These are phyloP conservation scores for Apus apus DNA, from an alignment of 2,113 vertebrate genomes.

Conservation along the genomic window DNA sequence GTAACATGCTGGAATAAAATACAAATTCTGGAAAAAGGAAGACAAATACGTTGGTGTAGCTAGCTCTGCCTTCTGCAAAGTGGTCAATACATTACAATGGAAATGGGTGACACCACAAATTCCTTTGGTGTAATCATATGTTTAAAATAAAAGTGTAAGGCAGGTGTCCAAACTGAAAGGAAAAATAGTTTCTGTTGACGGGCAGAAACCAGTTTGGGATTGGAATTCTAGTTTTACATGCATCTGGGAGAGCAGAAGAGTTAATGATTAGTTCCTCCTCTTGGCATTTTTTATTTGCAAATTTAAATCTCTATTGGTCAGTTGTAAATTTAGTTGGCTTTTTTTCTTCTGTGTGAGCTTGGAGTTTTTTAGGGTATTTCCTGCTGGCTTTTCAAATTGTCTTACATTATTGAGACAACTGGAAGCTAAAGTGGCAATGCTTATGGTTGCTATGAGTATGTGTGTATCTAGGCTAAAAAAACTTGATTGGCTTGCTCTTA, in stretches of 20 bases:
- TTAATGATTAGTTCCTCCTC: background rate
- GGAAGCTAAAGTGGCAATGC: background rate
- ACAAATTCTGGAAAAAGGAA: background rate
- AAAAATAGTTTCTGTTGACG: background rate
- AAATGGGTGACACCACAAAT: background rate
- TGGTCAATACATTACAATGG: background rate
- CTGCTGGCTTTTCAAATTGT: background rate
- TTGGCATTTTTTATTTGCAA: background rate
- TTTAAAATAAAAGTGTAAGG: background rate
- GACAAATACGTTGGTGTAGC: background rate
- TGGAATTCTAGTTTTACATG: background rate
- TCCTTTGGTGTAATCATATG: background rate
- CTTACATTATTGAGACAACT: background rate
- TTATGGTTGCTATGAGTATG: background rate
- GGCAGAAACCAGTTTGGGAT: background rate
- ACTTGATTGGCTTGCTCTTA: background rate
- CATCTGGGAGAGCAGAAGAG: rapidly evolving
- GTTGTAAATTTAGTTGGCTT: background rate
- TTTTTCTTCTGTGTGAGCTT: background rate
- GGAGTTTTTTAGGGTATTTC: background rate
- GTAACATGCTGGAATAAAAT: background rate
- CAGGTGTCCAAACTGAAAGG: background rate
- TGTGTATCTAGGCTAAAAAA: background rate
- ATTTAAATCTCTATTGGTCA: background rate
- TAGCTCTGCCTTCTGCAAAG: background rate